Percentiles rank a stretch among this genome's conserved stretches.
These are phyloP conservation scores for Phengaris alcon DNA, from an alignment of 2,888 invertebrate species.

Conservation along the genomic window DNA sequence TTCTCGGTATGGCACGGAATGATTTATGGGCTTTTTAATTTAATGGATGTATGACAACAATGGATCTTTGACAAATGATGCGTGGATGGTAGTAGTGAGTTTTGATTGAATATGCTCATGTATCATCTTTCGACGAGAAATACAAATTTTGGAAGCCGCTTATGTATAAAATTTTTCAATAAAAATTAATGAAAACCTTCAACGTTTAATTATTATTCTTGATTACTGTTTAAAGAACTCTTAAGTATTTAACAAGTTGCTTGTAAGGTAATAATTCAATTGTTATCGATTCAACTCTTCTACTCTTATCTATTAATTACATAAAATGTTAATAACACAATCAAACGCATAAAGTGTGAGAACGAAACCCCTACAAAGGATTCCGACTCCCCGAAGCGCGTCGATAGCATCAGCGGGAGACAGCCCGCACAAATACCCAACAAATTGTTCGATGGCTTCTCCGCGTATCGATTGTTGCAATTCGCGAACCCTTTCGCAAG, in stretches of 20 bases:
- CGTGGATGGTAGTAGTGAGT: background rate
- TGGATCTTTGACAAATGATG: conserved; percentile 2
- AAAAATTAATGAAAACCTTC: too few relatives aligned
- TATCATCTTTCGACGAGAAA: background rate
- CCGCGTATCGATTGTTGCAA: conserved; percentile 77
- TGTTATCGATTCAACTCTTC: conserved; percentile 25
- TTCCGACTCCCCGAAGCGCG: conserved; percentile 65
- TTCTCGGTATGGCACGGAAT: conserved; percentile 14
- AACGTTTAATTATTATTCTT: too few relatives aligned
- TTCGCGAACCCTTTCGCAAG: conserved; percentile 75
- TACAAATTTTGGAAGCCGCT: background rate
- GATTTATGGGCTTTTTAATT: conserved; percentile 26
- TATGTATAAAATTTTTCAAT: background rate
- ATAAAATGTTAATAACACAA: conserved; percentile 42
- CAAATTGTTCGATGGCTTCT: conserved; percentile 77
- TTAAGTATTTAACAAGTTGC: background rate
- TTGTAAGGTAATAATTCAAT: background rate
- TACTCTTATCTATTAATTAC: conserved; percentile 30
- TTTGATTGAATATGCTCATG: background rate
- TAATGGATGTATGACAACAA: conserved; percentile 21
- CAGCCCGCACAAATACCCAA: conserved; percentile 79
- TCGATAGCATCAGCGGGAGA: conserved; percentile 75
- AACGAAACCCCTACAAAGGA: conserved; percentile 61
- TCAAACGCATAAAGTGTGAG: conserved; percentile 68
- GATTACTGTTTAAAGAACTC: background rate